Evolutionary conservation across 2,888 invertebrate species (phyloP), one percentile per base, ranked within the genome.

Genomic region (Trissonchulus sp.): DNA sequence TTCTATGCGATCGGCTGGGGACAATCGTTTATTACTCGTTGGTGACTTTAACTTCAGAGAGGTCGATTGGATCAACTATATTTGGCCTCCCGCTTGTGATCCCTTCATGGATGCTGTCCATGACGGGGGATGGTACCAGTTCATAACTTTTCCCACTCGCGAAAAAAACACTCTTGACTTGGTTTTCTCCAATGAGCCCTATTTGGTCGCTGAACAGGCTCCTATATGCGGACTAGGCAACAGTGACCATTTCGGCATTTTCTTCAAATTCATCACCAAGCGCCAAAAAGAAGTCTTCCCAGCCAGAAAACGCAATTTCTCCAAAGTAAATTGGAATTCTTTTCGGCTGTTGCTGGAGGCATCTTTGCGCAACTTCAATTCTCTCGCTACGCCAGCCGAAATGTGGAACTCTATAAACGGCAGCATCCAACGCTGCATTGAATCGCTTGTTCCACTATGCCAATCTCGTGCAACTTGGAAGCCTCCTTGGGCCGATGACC

Each of bases 401-500:
- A 60, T 60, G 60, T 60, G 60, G 60, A n/a, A 60, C 18, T 60
- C n/a, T 18, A 60, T 60, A 18, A 60, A 60, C 60, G 18, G 18
- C n/a, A 60, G 60, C n/a, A 60, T 60, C n/a, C 60, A 18, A n/a
- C 60, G n/a, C n/a, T 60, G 60, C 60, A 60, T 60, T 60, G n/a
- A 18, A 18, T 18, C 18, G 18, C 60, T 60, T 60, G 18, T 18
- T 60, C n/a, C 18, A 60, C 60, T 60, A 18, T 60, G 18, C 18
- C 60, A n/a, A n/a, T 18, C 18, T 18, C 60, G 18, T 60, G 18
- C 60, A 18, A 60, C 18, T 60, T 60, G 60, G 60, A 60, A 60
- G n/a, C 60, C 60, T 60, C 60, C 60, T 18, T 18, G n/a, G 60
- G 60, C 60, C 18, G n/a, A 60, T 60, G 60, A 60, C 18, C 18